Evolutionary conservation across 2,797 vertebrate genomes (phyloP).

Genomic region (Clarias laeviceps): DNA sequence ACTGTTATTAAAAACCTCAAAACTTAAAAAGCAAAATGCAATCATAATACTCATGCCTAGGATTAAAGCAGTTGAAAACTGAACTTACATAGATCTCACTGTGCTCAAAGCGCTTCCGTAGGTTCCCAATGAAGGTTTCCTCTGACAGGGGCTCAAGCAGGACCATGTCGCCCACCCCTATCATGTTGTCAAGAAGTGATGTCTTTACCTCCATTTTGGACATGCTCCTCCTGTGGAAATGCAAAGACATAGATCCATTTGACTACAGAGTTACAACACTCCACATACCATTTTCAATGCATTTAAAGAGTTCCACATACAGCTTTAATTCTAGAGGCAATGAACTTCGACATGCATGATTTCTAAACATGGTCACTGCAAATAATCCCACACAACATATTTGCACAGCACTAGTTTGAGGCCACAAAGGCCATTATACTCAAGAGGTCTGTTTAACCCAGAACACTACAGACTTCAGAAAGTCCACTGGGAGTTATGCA

Average conservation of each 20-base stretch:
- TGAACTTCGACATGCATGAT: conserved; percentile 33
- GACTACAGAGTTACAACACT: not conserved
- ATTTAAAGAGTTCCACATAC: not conserved
- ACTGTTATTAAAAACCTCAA: not conserved
- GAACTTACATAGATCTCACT: conserved; percentile 93
- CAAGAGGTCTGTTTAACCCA: conserved; percentile 51
- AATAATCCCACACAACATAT: conserved; percentile 68
- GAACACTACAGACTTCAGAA: conserved; percentile 56
- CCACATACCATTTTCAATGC: not conserved
- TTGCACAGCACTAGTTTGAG: conserved; percentile 65
- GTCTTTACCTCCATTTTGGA: conserved; percentile 98
- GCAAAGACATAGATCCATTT: conserved; percentile 28
- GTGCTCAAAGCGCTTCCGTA: conserved; percentile 93
- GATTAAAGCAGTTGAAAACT: conserved; percentile 66
- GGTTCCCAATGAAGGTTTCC: conserved; percentile 90
- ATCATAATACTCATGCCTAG: not conserved
- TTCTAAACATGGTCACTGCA: conserved; percentile 60
- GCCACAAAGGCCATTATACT: conserved; percentile 56
- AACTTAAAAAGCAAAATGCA: not conserved
- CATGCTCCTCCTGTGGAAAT: conserved; percentile 71
- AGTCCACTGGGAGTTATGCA: conserved; percentile 67
- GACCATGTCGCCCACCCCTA: conserved; percentile 98
- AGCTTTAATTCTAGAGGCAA: conserved; percentile 27
- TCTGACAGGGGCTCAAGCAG: conserved; percentile 92
- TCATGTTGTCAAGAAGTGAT: conserved; percentile 97